Percentiles rank a stretch among this genome's conserved stretches.
phyloP scores from a whole-genome alignment of 2,888 invertebrate genomes.

The Calameuta filiformis region DNA sequence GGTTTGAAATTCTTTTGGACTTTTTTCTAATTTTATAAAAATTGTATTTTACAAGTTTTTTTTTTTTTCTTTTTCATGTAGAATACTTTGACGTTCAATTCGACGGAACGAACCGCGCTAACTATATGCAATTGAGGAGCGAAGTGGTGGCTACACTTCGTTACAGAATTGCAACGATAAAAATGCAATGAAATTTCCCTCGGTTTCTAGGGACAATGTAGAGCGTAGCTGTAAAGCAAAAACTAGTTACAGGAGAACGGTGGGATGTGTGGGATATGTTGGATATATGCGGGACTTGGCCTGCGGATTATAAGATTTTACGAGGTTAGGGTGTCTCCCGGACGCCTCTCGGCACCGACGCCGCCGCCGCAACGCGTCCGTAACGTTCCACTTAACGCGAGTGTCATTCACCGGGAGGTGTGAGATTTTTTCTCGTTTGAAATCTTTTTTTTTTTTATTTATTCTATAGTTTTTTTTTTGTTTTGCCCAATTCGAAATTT shows the following conservation, averaged over 20 bases:
- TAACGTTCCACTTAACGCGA: neutral
- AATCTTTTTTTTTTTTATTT: neutral
- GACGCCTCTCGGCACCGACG: neutral
- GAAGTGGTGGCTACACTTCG: neutral
- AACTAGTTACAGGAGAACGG: slow-evolving; percentile 30
- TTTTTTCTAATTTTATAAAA: neutral
- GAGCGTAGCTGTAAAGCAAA: slow-evolving; percentile 25
- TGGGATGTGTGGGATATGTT: neutral
- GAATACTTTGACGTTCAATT: neutral
- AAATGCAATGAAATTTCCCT: slow-evolving; percentile 40
- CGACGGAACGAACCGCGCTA: neutral
- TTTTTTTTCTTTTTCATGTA: too few relatives aligned
- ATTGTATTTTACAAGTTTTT: too few relatives aligned
- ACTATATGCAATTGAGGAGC: neutral
- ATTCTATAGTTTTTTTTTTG: neutral
- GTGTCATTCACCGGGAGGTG: neutral
- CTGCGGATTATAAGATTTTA: slow-evolving; percentile 10
- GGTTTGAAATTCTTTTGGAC: neutral
- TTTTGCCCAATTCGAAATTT: neutral
- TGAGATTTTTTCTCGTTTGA: neutral
- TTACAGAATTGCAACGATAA: slow-evolving; percentile 54
- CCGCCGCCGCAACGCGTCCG: neutral
- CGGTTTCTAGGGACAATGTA: slow-evolving; percentile 15
- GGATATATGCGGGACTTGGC: neutral
- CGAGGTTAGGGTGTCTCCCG: neutral